phyloP scores from a whole-genome alignment of 2,797 vertebrate species.

The Spondyliosoma cantharus region DNA sequence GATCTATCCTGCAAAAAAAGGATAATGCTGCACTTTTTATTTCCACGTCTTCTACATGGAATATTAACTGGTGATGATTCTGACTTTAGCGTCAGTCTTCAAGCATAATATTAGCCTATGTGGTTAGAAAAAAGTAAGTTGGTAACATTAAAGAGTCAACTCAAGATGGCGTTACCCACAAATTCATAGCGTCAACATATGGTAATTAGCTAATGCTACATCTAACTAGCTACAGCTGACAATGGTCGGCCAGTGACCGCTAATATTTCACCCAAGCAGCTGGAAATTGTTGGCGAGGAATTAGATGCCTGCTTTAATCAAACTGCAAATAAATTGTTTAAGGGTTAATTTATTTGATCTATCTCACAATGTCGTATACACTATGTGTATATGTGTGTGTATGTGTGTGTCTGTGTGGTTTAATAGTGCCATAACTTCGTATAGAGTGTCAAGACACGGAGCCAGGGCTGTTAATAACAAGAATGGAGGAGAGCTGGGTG shows the following conservation, averaged over 20 bases:
- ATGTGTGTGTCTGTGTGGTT: neutral
- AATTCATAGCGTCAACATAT: neutral
- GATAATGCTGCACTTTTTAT: too few species aligned
- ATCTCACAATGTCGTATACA: neutral
- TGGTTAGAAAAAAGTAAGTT: neutral
- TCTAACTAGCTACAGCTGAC: neutral
- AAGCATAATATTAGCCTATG: neutral
- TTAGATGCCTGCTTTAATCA: neutral
- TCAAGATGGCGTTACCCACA: neutral
- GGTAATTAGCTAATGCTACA: neutral
- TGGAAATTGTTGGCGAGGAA: neutral
- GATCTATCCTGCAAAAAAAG: neutral
- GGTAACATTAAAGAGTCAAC: neutral
- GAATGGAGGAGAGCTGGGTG: neutral
- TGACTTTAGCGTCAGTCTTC: neutral
- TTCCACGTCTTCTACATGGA: too few species aligned
- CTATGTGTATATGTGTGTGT: neutral
- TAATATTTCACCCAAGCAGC: neutral
- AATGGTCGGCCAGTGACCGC: neutral
- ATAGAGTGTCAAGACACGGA: conserved; percentile 16
- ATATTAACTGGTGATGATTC: neutral
- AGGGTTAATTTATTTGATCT: neutral
- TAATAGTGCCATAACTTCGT: neutral
- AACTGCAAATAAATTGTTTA: neutral
- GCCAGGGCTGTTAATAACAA: conserved; percentile 30